These are phyloP conservation scores for Catostomus latipinnis DNA, from an alignment of 2,797 vertebrate genomes.

Conservation along the genomic window DNA sequence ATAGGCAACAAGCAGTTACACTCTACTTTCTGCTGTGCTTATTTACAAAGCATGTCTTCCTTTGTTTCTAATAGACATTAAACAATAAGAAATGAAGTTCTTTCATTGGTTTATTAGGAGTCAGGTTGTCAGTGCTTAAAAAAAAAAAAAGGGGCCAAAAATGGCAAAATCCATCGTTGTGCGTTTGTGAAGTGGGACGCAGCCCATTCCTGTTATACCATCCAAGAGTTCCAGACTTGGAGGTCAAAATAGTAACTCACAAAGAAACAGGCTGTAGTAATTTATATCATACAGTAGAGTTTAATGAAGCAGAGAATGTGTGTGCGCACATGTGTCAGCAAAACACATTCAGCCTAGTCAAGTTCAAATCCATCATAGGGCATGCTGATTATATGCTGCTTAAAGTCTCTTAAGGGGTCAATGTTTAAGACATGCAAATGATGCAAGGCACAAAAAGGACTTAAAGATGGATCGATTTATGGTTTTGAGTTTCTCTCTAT, in stretches of 20 bases:
- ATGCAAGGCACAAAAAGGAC: background rate
- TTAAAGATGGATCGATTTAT: background rate
- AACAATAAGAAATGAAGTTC: background rate
- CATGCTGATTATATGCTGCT: background rate
- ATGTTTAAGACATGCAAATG: background rate
- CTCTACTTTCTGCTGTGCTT: no score
- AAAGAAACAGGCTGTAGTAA: slow-evolving; percentile 17
- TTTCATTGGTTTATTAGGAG: background rate
- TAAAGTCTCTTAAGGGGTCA: slow-evolving; percentile 38
- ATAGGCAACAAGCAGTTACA: no score
- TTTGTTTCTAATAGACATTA: background rate
- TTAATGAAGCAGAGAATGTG: slow-evolving; percentile 39
- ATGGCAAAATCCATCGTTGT: background rate
- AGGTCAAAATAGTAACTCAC: background rate
- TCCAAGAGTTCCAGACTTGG: background rate
- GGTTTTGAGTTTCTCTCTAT: background rate
- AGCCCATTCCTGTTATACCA: background rate
- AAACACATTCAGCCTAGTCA: slow-evolving; percentile 35
- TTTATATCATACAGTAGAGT: slow-evolving; percentile 14
- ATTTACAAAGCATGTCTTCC: background rate
- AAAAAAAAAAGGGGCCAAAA: no score
- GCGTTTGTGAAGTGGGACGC: background rate
- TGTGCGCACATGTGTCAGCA: background rate
- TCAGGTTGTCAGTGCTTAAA: no score
- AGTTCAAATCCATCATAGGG: slow-evolving; percentile 32